A percentile compares a stretch with the other conserved stretches of the same genome.
Conservation (phyloP, 2,888 invertebrate genomes). For the Lithophane socia region DNA sequence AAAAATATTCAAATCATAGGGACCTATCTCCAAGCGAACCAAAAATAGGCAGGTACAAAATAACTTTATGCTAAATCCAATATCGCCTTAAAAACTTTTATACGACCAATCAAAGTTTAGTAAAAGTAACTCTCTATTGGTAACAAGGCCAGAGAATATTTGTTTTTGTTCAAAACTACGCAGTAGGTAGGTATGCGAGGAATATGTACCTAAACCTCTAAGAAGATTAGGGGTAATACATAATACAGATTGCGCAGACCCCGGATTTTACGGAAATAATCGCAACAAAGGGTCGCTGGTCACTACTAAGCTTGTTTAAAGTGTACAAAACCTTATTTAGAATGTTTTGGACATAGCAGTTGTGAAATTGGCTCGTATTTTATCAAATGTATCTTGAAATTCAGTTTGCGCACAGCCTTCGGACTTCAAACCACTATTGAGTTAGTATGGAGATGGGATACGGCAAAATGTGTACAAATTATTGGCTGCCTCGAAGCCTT, state of each 20-base stretch:
- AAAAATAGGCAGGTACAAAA: conserved; percentile 50
- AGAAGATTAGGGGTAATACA: conserved; percentile 60
- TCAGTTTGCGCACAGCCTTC: conserved; percentile 24
- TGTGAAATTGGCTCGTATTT: conserved; percentile 25
- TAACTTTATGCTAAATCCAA: conserved; percentile 56
- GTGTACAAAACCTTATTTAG: conserved; percentile 41
- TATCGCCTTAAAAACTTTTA: conserved; percentile 56
- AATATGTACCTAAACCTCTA: conserved; percentile 46
- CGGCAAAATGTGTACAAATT: conserved; percentile 41
- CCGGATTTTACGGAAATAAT: conserved; percentile 45
- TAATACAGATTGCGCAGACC: conserved; percentile 34
- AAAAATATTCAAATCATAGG: conserved; percentile 33
- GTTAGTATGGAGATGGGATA: conserved; percentile 45
- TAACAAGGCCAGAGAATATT: conserved; percentile 31
- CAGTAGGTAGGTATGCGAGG: background rate
- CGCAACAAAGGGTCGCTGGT: conserved; percentile 31
- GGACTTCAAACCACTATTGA: conserved; percentile 34
- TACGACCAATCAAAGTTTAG: conserved; percentile 52
- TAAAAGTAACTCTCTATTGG: conserved; percentile 40
- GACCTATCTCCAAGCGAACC: conserved; percentile 14
- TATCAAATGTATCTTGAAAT: conserved; percentile 18
- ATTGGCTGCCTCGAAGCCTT: conserved; percentile 39
- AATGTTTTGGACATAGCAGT: conserved; percentile 3
- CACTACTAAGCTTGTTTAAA: conserved; percentile 47
- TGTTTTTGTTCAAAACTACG: conserved; percentile 48